Evolutionary conservation across 2,797 vertebrate species (phyloP).

Genomic region (Syncerus caffer): DNA sequence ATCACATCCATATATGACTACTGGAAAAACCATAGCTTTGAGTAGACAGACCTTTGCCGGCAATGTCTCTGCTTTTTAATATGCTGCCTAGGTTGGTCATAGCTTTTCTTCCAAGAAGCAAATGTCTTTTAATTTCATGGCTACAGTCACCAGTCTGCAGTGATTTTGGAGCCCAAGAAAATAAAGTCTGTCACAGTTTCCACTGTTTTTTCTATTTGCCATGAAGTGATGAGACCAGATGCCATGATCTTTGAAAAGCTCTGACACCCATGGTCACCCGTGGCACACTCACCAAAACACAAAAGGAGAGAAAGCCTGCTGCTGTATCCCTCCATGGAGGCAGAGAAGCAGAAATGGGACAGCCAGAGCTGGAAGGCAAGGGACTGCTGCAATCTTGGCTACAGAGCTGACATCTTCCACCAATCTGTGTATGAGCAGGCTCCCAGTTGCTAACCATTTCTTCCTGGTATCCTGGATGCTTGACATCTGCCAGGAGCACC

Average conservation of each 20-base stretch:
- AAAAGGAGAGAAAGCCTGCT: background rate
- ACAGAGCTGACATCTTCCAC: background rate
- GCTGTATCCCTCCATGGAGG: rapidly evolving
- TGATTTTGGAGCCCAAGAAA: background rate
- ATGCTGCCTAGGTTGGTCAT: background rate
- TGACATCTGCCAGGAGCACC: background rate
- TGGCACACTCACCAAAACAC: background rate
- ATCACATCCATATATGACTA: background rate
- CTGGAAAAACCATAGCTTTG: background rate
- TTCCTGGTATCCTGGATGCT: background rate
- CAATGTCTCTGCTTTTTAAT: background rate
- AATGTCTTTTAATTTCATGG: background rate
- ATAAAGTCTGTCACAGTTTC: background rate
- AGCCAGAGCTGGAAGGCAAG: background rate
- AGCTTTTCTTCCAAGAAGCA: background rate
- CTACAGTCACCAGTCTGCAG: background rate
- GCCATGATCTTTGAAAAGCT: background rate
- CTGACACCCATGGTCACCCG: background rate
- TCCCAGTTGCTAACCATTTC: background rate
- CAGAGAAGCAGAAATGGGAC: background rate
- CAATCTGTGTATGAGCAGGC: background rate
- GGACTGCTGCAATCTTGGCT: background rate
- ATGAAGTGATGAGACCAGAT: background rate
- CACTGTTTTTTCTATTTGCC: background rate
- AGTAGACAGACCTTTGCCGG: background rate